Base-by-base conservation (phyloP, 2,888 invertebrate species). In the Pegoplata infirma region DNA sequence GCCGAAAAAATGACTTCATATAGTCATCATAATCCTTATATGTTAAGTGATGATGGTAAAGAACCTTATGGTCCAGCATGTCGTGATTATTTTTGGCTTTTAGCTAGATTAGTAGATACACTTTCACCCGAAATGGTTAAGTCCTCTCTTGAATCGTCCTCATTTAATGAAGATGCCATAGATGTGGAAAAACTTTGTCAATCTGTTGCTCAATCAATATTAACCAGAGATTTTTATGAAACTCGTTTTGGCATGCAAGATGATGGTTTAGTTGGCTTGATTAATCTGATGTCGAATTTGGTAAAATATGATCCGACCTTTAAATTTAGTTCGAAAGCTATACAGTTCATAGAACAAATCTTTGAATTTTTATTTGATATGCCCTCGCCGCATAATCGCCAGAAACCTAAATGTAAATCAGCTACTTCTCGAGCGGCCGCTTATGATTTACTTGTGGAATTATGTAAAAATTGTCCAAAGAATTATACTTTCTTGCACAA, bases 51-150 rank as follows among this genome's bases (percentile, higher is more conserved):
- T 51, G 88, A 88, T 61, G 96, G 96, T n/a, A 97, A 98, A 86
- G 97, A 97, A 86, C 96, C 97, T 0, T 97, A 97, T 86, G 98
- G 97, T 0, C 97, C 97, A 0, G 97, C 97, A 1, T 98, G 97
- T 86, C 91, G 97, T 6, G 98, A 98, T 88, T 98, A 97, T 89
- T 98, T 98, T 89, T 97, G 97, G 97, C 91, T 98, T 3, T 92
- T 97, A 12, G 96, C 97, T 81, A 92, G 97, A 32, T 91, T 98
- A 16, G 95, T 98, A 0, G 98, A 98, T 84, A 95, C 95, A 1
- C 87, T 97, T 25, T 94, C 95, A 0, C 94, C 94, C 72, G 96
- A 96, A 78, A 92, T 94, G 83, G 92, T 96, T 25, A 94, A 94
- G 88, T 92, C 91, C 82, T 91, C 90, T 84, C 89, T 91, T 63